Base-by-base conservation (phyloP, 2,113 vertebrate species). In the Actenoides lindsayi region DNA sequence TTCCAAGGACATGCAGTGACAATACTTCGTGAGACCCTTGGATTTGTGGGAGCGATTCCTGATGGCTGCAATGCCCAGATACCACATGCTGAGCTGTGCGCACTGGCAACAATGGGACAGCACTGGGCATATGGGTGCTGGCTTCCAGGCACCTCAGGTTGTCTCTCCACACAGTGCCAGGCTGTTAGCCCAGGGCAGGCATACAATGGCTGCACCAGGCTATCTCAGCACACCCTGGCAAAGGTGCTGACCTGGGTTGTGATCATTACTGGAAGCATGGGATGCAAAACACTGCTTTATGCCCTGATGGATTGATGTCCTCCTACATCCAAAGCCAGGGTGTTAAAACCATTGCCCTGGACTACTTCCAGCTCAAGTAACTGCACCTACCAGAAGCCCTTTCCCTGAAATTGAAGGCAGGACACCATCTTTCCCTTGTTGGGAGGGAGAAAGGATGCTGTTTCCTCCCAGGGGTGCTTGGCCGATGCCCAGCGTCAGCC, bases 11-110 rank as follows among this genome's bases (percentile, higher is more conserved):
- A 54, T 0, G 0, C n/a, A 16, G 50, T 65, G 83, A 11, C 71
- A 73, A 30, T 31, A 50, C 18, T 80, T 63, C 2, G 5, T 56
- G 67, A 74, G 41, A 62, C 0, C 1, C 35, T 65, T 65, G 59
- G 7, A 13, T 78, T 90, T 64, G 42, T 42, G 51, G 65, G 33
- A 91, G 17, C 3, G 2, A 68, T 65, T 94, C 33, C 64, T 77
- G 54, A 27, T 33, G 51, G 10, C 23, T 1, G 0, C 51, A 57
- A 15, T 0, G 3, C 24, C 23, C 33, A 33, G 33, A 9, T 35
- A 10, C 6, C 27, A 7, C 1, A 2, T 44, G 50, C 35, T 0
- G 6, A 77, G 50, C n/a, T 57, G 31, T 63, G 51, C 0, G 0
- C 56, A 50, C 33, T 3, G 2, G 53, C 82, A 83, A 24, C 50